phyloP scores from a whole-genome alignment of 2,888 invertebrate species.

The Drosophila sordidula region DNA sequence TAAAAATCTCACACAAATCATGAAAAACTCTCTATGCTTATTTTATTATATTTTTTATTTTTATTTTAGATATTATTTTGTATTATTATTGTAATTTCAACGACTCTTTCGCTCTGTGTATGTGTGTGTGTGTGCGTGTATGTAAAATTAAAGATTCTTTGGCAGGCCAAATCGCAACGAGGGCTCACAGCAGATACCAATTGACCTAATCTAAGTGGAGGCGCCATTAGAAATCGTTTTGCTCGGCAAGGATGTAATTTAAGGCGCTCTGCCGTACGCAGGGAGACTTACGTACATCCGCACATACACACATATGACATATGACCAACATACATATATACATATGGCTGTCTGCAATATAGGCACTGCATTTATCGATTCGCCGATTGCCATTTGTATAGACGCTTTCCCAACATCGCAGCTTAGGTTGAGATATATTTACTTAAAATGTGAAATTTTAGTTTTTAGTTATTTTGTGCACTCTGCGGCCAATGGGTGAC shows the following conservation, averaged over 20 bases:
- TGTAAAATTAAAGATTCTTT: slow-evolving; percentile 43
- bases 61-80: no score
- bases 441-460: not conserved
- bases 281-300: not conserved
- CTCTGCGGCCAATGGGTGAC: no score
- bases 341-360: not conserved
- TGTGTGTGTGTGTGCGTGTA: slow-evolving; percentile 1
- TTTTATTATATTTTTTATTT: no score
- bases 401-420: not conserved
- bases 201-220: slow-evolving; percentile 76
- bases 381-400: slow-evolving; percentile 12
- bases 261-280: slow-evolving; percentile 21
- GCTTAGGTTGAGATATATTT: not conserved
- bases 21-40: no score
- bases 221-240: slow-evolving; percentile 79
- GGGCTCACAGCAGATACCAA: slow-evolving; percentile 58
- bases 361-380: slow-evolving; percentile 30
- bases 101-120: not conserved
- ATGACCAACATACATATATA: not conserved
- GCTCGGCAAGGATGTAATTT: slow-evolving; percentile 51
- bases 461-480: no score
- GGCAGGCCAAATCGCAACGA: slow-evolving; percentile 47
- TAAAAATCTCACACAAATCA: no score
- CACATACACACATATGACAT: not conserved
- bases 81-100: no score